Evolutionary conservation across 2,888 invertebrate species (phyloP), one percentile per base, ranked within the genome.

Genomic region (Phaedon cochleariae): DNA sequence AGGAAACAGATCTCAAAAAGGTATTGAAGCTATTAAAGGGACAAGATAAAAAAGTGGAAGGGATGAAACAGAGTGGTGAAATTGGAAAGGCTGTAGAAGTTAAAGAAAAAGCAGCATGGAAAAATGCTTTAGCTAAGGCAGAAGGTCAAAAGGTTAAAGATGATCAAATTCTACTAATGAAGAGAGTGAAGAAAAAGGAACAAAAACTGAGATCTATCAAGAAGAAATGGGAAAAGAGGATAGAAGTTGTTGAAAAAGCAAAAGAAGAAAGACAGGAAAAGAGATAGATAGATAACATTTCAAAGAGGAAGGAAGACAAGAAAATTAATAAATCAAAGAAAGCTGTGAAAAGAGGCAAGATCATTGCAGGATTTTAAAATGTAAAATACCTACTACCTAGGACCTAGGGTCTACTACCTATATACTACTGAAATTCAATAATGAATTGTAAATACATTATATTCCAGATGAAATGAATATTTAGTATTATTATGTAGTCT

Each of bases 71-170:
- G 75, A 85, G 86, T 17, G 93, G 96, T 48, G 89, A 92, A 61
- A 85, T 85, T 0, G 88, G 89, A 22, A 93, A 92, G 83, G 96
- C 92, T 0, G 86, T 88, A 37, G 87, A 90, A 79, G 84, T 95
- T 1, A 92, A 92, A 81, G 90, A 92, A 76, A 93, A 94, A 79
- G 86, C 90, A 54, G 90, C 92, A 2, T 98, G 97, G 97, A 91
- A 93, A 79, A 90, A 89, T 77, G 96, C 92, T 0, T 85, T 98
- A 62, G 92, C 94, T 59, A 95, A 93, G 86, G 92, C 95, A 1
- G 90, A 92, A 79, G 98, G 98, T 0, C 90, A 92, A 73, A 98
- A 95, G 86, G 90, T 98, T 0, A 96, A 94, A 84, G 97, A 98
- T 85, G 94, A 98, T 85, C 90, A 93, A 1, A 88, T 88, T 59